Conservation (phyloP, 1,140 invertebrate species). For the Trialeurodes vaporariorum region DNA sequence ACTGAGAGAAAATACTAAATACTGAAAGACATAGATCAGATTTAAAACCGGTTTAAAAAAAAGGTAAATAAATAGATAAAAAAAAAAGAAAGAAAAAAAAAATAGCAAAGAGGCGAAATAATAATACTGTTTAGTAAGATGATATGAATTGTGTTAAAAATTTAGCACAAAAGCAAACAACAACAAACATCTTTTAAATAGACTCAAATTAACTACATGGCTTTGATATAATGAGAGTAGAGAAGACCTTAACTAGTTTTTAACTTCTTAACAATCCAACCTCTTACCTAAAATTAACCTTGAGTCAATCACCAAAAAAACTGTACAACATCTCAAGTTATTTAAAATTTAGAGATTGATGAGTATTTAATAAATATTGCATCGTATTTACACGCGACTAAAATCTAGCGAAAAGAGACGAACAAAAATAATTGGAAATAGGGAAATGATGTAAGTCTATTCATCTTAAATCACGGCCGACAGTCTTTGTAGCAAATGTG, state of each 20-base stretch:
- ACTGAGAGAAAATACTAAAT: background rate
- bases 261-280: background rate
- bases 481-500: too few relatives aligned
- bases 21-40: background rate
- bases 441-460: too few relatives aligned
- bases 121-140: constrained; percentile 1
- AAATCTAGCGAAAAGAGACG: background rate
- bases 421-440: background rate
- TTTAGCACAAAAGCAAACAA: background rate
- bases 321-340: background rate
- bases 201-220: background rate
- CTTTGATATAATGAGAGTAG: background rate
- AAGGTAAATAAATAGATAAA: too few relatives aligned
- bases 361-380: background rate
- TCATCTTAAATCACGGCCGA: too few relatives aligned
- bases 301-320: background rate
- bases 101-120: too few relatives aligned
- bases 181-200: background rate
- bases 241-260: background rate
- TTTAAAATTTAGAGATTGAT: background rate
- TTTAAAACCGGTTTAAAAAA: background rate
- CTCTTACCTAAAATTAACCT: background rate
- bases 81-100: too few relatives aligned
- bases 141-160: background rate
- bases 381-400: background rate